Base-by-base conservation (phyloP, 1,140 invertebrate species). In the Zaprionus ornatus region DNA sequence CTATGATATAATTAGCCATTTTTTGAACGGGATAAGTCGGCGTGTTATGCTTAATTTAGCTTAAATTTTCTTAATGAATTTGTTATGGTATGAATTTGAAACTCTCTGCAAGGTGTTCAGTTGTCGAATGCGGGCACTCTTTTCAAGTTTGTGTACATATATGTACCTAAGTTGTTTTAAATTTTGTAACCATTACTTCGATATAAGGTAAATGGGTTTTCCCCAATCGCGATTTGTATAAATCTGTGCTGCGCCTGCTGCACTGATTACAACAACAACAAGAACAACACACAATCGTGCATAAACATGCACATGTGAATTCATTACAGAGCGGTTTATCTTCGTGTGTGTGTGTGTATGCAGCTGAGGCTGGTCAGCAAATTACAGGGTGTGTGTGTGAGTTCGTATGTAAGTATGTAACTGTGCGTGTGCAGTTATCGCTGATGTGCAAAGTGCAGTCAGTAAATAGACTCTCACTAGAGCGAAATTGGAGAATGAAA, bases 401-500 rank as follows among this genome's bases (percentile, higher is more conserved):
- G 29, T 32, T 32, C 2, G 23, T 5, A 15, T 27, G 23, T 42
- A 23, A 5, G 1, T 27, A 29, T 23, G 40, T 66, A 48, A 10
- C 9, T 66, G 37, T 60, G 35, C 25, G 27, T 55, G 21, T 68
- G 50, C 29, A 54, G 15, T 75, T 75, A 75, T 75, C 73, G 45
- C 27, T 60, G 35, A 69, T 40, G 66, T 71, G 60, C 68, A 75
- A 71, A 71, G 68, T 62, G 60, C 68, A 75, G n/a, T 1, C 5
- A 40, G 54, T 21, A 66, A 66, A 42, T 56, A 21, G 25, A 66
- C 45, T 52, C n/a, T 9, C 40, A 17, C n/a, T 45, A 45, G 40
- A 45, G 15, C 65, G 55, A 29, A 48, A 60, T 60, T 60, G 40
- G 35, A 25, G 21, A 23, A 40, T 19, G 7, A 54, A 37, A 42